These are phyloP conservation scores for Corynorhinus townsendii DNA, from an alignment of 2,113 vertebrate genomes.

Conservation along the genomic window DNA sequence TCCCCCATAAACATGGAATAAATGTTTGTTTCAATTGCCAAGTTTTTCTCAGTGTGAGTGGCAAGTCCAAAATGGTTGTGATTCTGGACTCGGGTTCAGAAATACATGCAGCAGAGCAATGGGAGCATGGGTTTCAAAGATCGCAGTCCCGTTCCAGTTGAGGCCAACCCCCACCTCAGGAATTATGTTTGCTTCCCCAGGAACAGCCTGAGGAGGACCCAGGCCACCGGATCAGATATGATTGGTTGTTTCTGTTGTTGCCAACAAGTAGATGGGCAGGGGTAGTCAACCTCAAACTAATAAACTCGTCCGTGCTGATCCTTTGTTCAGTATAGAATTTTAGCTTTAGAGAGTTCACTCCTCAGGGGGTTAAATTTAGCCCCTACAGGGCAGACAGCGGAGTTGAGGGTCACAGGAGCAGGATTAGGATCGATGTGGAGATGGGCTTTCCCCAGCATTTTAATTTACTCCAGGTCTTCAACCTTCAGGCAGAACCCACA, in stretches of 20 bases:
- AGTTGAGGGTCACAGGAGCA: neutral
- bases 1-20: neutral
- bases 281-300: neutral
- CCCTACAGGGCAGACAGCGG: neutral
- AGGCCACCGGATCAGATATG: neutral
- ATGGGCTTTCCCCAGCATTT: neutral
- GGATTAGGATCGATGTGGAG: neutral
- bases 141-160: neutral
- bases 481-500: constrained; percentile 33
- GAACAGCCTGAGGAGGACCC: neutral
- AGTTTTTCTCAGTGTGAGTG: neutral
- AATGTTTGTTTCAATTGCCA: neutral
- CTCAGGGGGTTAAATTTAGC: neutral
- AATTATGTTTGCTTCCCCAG: neutral
- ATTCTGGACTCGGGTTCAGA: neutral
- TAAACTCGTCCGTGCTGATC: neutral
- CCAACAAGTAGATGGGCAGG: neutral
- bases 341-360: neutral
- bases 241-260: neutral
- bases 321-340: neutral
- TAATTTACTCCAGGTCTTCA: constrained; percentile 31
- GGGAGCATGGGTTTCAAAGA: neutral
- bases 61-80: neutral
- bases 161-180: neutral
- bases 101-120: neutral